Evolutionary conservation across 1,140 invertebrate genomes (phyloP), one percentile per base, ranked within the genome.

Genomic region (Aethina tumida): DNA sequence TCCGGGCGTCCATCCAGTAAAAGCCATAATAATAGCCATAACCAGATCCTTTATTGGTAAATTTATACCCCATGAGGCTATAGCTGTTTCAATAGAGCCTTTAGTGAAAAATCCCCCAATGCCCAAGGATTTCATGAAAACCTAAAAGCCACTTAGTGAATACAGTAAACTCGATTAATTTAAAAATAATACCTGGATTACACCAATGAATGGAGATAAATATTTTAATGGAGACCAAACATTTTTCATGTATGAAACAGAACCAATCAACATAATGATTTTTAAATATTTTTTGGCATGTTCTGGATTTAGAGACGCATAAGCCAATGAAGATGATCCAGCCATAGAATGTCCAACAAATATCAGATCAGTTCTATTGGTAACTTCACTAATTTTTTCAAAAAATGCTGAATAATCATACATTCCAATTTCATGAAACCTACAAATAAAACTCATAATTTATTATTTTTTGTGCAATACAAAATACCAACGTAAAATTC

Each of bases 371-470:
- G 15, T 15, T 5, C 25, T 25, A 10, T 34, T 29, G 12, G 38
- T 48, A 9, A 28, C 28, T n/a, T 32, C 25, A 4, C 27, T 32
- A 3, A 48, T 35, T n/a, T 40, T 29, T 8, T 34, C 29, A 1
- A 48, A 9, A 7, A 33, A 26, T 14, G 34, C 31, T 13, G 29
- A 16, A 13, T 34, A 20, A 22, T 48, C 46, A 28, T 48, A 37
- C 4, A 41, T 10, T 13, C 37, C 46, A 2, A 45, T 32, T 36
- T 47, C 45, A 20, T 47, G 41, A 17, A 46, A 42, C 25, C 43
- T 45, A 31, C n/a, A 40, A 15, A 30, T 15, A n/a, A 31, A 38
- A 38, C 16, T 22, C 10, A 16, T 10, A 31, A 30, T 33, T 32
- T 36, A 33, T 26, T 36, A 7, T 13, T 33, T 33, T n/a, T 1